Evolutionary conservation across 2,888 invertebrate genomes (phyloP), one percentile per base, ranked within the genome.

Genomic region (Steinernema hermaphroditum): DNA sequence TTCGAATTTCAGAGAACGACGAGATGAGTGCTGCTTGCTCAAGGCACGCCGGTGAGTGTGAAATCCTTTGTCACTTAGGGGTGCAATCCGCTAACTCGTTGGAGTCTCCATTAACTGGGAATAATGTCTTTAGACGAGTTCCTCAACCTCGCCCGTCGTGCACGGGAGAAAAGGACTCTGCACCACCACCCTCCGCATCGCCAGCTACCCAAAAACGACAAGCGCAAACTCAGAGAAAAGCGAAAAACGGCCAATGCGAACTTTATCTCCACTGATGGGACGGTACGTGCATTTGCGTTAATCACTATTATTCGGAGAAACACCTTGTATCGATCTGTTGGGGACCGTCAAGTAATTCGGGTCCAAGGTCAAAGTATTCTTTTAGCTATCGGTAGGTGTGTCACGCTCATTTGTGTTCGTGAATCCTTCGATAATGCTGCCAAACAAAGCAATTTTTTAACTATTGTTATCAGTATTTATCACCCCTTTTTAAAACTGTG

Each of bases 161-260:
- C 34, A 12, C 68, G 75, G 0, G 75, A 79, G 43, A 77, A 77
- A 43, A 46, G 74, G 14, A 37, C 69, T 22, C 62, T 68, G 22
- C 78, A 79, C n/a, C 77, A 77, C 50, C 77, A 75, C 49, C 71
- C 77, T 32, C 71, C 76, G 14, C 70, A 50, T 16, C 70, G 76
- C 12, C 57, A 69, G 16, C 62, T 62, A 16, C 62, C 62, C 27
- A 62, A 62, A 32, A 62, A 62, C n/a, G 62, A 71, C 6, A 72
- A 79, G 32, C 43, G 77, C 24, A 77, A 79, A 69, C 57, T 77
- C 22, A 43, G 75, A 6, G 75, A 75, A 70, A 77, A 77, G 54
- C 70, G 77, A 22, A 50, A 74, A 27, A 69, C 72, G 14, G 54
- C 68, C 0, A 78, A 77, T 68, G 71, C 57, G 1, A 71, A 71